These are phyloP conservation scores for Unio delphinus DNA, from an alignment of 2,888 invertebrate species.

Conservation along the genomic window DNA sequence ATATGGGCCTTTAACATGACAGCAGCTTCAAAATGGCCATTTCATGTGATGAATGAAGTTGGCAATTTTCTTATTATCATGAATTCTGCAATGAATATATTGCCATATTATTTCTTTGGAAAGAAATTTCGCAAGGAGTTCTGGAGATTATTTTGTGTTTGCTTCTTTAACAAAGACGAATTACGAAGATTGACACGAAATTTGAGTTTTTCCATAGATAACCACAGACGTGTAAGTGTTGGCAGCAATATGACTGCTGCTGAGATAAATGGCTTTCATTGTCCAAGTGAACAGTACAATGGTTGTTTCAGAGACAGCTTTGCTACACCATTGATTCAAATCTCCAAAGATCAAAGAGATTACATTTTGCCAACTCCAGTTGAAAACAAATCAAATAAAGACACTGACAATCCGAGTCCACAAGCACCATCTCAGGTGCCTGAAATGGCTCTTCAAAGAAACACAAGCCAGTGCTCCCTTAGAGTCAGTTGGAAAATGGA, in stretches of 20 bases:
- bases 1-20: constrained; percentile 64
- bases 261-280: constrained; percentile 34
- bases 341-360: constrained; percentile 5
- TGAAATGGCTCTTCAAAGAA: too few relatives aligned
- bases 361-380: neutral
- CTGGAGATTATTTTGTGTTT: constrained; percentile 64
- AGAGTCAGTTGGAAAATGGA: constrained; percentile 34
- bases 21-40: constrained; percentile 31
- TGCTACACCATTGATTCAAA: constrained; percentile 11
- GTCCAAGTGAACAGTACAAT: constrained; percentile 3
- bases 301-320: constrained; percentile 1
- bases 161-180: constrained; percentile 54
- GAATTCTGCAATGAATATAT: constrained; percentile 71
- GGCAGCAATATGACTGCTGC: constrained; percentile 26
- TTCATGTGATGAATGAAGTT: constrained; percentile 66
- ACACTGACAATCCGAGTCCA: too few relatives aligned
- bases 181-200: constrained; percentile 48
- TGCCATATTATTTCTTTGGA: constrained; percentile 71
- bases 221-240: constrained; percentile 34
- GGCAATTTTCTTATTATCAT: constrained; percentile 68
- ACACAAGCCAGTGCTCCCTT: constrained; percentile 12
- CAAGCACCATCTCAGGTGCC: too few relatives aligned
- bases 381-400: too few relatives aligned
- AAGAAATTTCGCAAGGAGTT: constrained; percentile 67
- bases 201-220: constrained; percentile 56